Evolutionary conservation across 2,797 vertebrate genomes (phyloP).

Genomic region (Anguilla obscura): DNA sequence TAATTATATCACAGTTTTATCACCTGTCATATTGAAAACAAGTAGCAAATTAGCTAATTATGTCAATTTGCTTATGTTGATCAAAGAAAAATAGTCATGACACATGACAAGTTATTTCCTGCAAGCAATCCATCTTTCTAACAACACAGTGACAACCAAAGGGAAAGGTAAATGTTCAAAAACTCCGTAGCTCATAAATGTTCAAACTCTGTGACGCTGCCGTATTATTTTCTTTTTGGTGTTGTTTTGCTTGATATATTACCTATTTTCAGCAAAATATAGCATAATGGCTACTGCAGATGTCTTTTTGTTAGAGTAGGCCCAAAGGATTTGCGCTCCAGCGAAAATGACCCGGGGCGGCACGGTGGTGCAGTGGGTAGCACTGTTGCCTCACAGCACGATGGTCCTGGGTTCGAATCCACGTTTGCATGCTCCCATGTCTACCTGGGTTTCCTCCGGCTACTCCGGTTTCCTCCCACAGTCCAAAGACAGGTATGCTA

Average conservation of each 20-base stretch:
- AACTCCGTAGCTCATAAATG: background rate
- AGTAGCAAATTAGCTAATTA: background rate
- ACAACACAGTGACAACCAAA: background rate
- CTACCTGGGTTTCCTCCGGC: too few species aligned
- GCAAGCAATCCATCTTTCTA: background rate
- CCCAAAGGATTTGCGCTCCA: background rate
- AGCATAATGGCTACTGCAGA: background rate
- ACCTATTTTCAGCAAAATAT: background rate
- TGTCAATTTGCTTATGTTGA: background rate
- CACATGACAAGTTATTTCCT: background rate
- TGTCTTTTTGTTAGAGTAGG: background rate
- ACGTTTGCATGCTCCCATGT: too few species aligned
- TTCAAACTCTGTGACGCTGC: background rate
- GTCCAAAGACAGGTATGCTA: too few species aligned
- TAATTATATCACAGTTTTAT: background rate
- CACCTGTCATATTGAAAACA: background rate
- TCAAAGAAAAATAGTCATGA: background rate
- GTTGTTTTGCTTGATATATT: background rate
- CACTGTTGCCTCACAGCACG: too few species aligned
- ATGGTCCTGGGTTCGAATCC: too few species aligned
- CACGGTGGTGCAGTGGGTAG: too few species aligned
- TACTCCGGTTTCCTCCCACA: too few species aligned
- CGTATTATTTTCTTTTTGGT: background rate
- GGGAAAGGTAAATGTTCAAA: background rate
- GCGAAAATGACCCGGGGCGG: background rate